Base-by-base conservation (phyloP, 64 coral and sea anemone species). In the Platygyra sinensis region DNA sequence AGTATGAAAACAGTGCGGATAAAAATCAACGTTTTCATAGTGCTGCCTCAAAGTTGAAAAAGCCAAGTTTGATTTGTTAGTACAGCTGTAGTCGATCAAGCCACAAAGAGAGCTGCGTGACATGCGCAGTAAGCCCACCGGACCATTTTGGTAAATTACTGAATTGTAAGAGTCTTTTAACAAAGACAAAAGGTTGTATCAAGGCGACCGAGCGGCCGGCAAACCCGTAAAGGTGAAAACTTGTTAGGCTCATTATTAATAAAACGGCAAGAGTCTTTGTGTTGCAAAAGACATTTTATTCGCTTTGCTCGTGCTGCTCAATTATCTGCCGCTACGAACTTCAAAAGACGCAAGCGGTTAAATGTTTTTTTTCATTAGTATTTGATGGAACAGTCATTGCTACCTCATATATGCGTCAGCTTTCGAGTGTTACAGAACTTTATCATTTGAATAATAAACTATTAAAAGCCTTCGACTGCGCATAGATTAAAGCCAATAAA, bases 371-470 rank as follows among this genome's bases (percentile, higher is more conserved):
- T 7, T 39, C 81, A 85, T 71, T 71, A 71, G n/a, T 30, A 85
- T 85, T 71, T 72, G 25, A 51, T 85, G 31, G 12, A 33, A 71
- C 63, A 72, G 72, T 85, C 46, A 71, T 52, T 67, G 60, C 51
- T 85, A 71, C 63, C 25, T 33, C 71, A 67, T 57, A 54, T 84
- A 0, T 39, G 63, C 81, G 39, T 71, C 33, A 85, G 42, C 62
- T 51, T 71, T 85, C 60, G 81, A 72, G 22, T 71, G 32, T 83
- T 61, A 65, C 60, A 51, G 13, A 72, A 85, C 32, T 85, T 36
- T 85, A 49, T 50, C 19, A 71, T 46, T 71, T 85, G 39, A 85
- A 85, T 85, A 71, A 71, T 28, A 85, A 85, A 33, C 80, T 60
- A 85, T 85, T 83, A 72, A 72, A 85, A 52, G 42, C 81, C 18